Evolutionary conservation across 2,797 vertebrate species (phyloP).

Genomic region (Scolopax bukidnonensis): DNA sequence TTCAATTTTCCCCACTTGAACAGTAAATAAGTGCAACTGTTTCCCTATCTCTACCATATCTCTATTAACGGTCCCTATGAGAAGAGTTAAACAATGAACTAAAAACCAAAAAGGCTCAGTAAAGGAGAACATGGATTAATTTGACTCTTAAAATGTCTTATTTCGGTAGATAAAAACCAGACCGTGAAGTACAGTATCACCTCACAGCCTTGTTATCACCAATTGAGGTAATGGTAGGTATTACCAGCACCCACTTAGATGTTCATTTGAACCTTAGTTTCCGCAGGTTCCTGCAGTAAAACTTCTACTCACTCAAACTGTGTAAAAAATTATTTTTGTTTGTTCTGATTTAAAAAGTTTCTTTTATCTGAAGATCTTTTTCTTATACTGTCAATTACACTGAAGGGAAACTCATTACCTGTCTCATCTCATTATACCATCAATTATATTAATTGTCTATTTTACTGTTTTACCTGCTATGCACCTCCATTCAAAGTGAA

Average conservation of each 20-base stretch:
- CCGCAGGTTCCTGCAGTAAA: background rate
- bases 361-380: background rate
- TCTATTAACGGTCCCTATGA: background rate
- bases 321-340: background rate
- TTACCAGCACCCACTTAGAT: background rate
- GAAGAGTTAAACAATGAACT: background rate
- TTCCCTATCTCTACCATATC: fast-evolving
- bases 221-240: background rate
- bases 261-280: background rate
- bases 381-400: fast-evolving
- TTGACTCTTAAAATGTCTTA: background rate
- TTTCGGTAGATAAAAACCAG: background rate
- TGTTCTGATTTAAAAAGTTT: background rate
- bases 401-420: background rate
- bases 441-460: fast-evolving
- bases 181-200: background rate
- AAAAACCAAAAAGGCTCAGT: background rate
- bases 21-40: background rate
- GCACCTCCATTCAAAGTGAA: background rate
- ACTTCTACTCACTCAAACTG: background rate
- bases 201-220: background rate
- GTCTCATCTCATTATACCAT: background rate
- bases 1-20: background rate
- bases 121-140: background rate
- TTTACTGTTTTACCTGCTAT: background rate